phyloP scores from a whole-genome alignment of 2,797 vertebrate species.

The Lemur catta region DNA sequence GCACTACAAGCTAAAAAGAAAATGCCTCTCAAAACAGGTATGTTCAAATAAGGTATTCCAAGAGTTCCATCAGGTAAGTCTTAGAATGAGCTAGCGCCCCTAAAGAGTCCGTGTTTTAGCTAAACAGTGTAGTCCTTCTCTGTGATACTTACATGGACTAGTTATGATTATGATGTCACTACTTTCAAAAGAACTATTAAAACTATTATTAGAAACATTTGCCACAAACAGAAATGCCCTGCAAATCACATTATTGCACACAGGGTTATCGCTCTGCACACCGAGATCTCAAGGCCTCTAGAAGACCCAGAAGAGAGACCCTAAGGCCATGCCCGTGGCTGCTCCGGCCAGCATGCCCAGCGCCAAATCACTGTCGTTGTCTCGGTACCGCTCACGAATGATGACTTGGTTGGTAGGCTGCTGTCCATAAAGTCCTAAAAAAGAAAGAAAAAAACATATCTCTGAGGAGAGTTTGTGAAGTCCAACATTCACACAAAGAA shows the following conservation, averaged over 20 bases:
- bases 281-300: conserved; percentile 78
- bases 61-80: conserved; percentile 42
- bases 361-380: conserved; percentile 90
- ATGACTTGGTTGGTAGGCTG: conserved; percentile 90
- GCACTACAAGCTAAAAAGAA: conserved; percentile 38
- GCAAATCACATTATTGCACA: conserved; percentile 79
- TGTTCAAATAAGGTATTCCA: background rate
- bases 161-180: conserved; percentile 72
- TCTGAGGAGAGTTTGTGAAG: background rate
- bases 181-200: conserved; percentile 78
- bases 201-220: conserved; percentile 76
- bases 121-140: conserved; percentile 66
- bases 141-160: conserved; percentile 70
- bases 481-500: background rate
- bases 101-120: background rate
- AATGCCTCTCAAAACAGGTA: conserved; percentile 44
- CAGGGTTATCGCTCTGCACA: conserved; percentile 72
- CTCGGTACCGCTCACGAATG: conserved; percentile 90
- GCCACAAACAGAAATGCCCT: conserved; percentile 79
- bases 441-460: background rate
- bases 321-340: conserved; percentile 94
- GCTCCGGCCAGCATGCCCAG: conserved; percentile 96
- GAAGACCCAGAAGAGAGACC: conserved; percentile 96
- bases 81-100: conserved; percentile 40
- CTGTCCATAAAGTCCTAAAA: conserved; percentile 88